phyloP scores from a whole-genome alignment of 2,113 vertebrate genomes.

The Clupea harengus region DNA sequence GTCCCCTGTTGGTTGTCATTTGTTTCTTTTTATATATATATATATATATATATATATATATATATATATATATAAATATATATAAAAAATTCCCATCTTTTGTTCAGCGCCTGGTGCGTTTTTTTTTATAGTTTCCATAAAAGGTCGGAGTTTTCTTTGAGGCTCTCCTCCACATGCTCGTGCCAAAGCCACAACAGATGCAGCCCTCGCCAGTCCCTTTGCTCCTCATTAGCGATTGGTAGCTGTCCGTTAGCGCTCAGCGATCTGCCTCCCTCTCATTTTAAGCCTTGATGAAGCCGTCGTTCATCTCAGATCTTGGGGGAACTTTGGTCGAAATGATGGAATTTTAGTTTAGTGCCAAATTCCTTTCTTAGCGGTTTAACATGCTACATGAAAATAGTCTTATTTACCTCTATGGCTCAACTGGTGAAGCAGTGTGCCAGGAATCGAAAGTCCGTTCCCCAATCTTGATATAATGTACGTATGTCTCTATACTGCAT shows the following conservation, averaged over 20 bases:
- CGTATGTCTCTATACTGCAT: not conserved
- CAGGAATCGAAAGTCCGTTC: not conserved
- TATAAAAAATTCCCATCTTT: constrained; percentile 55
- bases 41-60: constrained; percentile 57
- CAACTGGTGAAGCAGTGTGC: not conserved
- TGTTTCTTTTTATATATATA: constrained; percentile 76
- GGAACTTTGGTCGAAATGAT: not conserved
- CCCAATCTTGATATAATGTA: not conserved
- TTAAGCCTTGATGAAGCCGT: constrained; percentile 43
- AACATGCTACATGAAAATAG: too few relatives aligned
- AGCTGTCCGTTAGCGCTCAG: constrained; percentile 57
- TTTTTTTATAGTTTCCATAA: constrained; percentile 86
- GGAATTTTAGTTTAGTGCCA: not conserved
- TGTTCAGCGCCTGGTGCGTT: constrained; percentile 75
- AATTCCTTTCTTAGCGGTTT: not conserved
- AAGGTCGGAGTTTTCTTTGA: constrained; percentile 85
- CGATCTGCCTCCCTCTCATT: constrained; percentile 65
- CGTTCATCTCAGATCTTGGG: not conserved
- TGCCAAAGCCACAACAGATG: constrained; percentile 90
- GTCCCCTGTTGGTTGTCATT: constrained; percentile 54
- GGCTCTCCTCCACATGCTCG: constrained; percentile 63
- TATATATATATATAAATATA: constrained; percentile 45
- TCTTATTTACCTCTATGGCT: too few relatives aligned
- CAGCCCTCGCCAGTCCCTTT: constrained; percentile 77
- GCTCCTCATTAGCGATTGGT: constrained; percentile 89